Evolutionary conservation across 2,113 vertebrate genomes (phyloP).

Genomic region (Laterallus jamaicensis): DNA sequence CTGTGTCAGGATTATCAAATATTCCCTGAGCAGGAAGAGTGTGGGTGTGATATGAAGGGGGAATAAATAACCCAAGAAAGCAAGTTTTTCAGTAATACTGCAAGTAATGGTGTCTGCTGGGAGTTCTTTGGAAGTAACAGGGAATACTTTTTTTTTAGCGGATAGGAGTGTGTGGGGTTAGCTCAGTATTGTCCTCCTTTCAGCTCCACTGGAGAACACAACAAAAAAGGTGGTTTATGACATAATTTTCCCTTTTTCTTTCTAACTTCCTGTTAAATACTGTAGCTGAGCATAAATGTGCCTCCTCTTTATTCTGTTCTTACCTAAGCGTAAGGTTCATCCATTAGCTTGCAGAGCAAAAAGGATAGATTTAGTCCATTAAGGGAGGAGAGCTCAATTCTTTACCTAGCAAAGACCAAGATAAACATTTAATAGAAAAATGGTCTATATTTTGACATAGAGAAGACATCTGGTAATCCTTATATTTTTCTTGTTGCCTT

Average conservation of each 20-base stretch:
- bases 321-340: background rate
- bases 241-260: background rate
- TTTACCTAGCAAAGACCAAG: background rate
- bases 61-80: background rate
- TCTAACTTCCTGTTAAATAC: background rate
- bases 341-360: background rate
- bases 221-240: background rate
- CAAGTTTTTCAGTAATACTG: background rate
- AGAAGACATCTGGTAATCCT: background rate
- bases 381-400: background rate
- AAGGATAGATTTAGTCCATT: background rate
- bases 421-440: background rate
- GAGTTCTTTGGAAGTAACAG: background rate
- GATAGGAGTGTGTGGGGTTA: background rate
- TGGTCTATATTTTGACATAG: background rate
- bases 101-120: background rate
- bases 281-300: background rate
- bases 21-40: background rate
- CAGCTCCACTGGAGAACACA: background rate
- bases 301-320: background rate
- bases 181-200: background rate
- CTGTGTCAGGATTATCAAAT: background rate
- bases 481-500: background rate
- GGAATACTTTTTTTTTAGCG: background rate
- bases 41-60: too few species aligned